These are phyloP conservation scores for Leptestheria dahalacensis DNA, from an alignment of 1,140 invertebrate genomes.

Conservation along the genomic window DNA sequence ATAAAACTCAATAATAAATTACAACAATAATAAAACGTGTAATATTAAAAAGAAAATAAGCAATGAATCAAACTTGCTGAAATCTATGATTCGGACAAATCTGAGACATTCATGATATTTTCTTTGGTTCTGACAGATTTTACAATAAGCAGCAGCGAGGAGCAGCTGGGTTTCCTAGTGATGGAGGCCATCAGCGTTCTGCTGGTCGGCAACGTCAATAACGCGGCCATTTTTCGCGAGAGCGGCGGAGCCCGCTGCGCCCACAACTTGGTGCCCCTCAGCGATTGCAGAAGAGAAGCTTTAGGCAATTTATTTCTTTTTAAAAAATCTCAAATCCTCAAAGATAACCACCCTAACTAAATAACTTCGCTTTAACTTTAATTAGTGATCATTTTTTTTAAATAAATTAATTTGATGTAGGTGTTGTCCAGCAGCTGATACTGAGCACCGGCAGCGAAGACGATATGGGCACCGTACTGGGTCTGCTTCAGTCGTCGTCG, in stretches of 20 bases:
- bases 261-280: constrained; percentile 72
- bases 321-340: too few relatives aligned
- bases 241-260: constrained; percentile 80
- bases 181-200: constrained; percentile 75
- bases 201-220: constrained; percentile 60
- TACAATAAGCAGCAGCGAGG: constrained; percentile 29
- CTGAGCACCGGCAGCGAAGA: constrained; percentile 83
- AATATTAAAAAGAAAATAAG: too few relatives aligned
- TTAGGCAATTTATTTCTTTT: constrained; percentile 37
- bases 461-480: constrained; percentile 80
- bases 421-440: constrained; percentile 70
- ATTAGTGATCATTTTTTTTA: too few relatives aligned
- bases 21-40: too few relatives aligned
- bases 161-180: constrained; percentile 62
- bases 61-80: too few relatives aligned
- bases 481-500: constrained; percentile 71
- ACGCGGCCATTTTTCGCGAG: constrained; percentile 83
- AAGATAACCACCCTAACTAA: too few relatives aligned
- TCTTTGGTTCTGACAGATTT: neutral
- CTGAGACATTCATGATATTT: too few relatives aligned
- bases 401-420: constrained; percentile 25
- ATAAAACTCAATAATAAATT: too few relatives aligned
- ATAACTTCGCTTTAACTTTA: too few relatives aligned
- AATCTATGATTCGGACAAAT: too few relatives aligned
- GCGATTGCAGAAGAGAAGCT: constrained; percentile 62